Percentiles rank a stretch among this genome's conserved stretches.
Evolutionary conservation across 2,797 vertebrate genomes (phyloP).

Genomic region (Artibeus lituratus): DNA sequence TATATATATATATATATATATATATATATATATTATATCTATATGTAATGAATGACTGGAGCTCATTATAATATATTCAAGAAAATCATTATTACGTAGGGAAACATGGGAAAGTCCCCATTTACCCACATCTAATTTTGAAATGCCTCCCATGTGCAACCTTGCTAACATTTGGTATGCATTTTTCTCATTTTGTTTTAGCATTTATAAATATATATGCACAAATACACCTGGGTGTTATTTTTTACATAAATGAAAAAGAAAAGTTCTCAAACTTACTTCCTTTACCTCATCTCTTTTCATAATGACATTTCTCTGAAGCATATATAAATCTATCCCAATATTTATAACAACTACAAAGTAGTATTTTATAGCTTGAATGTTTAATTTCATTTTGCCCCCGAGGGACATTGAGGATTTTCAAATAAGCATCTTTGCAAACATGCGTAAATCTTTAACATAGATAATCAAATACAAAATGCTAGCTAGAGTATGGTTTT

Average conservation of each 20-base stretch:
- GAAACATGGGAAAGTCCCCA: background rate
- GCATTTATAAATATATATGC: background rate
- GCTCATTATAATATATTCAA: background rate
- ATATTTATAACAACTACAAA: background rate
- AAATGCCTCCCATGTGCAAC: background rate
- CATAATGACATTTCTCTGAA: background rate
- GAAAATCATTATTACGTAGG: background rate
- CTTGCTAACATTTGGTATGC: background rate
- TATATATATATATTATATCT: too few species aligned
- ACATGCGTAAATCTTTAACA: background rate
- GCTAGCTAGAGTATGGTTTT: background rate
- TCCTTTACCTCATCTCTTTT: background rate
- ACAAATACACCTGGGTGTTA: background rate
- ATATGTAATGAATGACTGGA: background rate
- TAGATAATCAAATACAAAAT: background rate
- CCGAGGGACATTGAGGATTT: background rate
- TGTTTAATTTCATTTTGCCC: background rate
- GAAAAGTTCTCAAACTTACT: background rate
- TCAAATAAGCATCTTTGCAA: background rate
- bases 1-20: background rate
- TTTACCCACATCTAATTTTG: background rate
- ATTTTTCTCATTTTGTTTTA: constrained; percentile 23
- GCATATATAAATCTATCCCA: background rate
- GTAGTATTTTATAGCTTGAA: background rate
- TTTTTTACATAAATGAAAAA: background rate